Percentiles rank a stretch among this genome's conserved stretches.
These are phyloP conservation scores for Apodemia hepburni DNA, from an alignment of 2,888 invertebrate species.

Conservation along the genomic window DNA sequence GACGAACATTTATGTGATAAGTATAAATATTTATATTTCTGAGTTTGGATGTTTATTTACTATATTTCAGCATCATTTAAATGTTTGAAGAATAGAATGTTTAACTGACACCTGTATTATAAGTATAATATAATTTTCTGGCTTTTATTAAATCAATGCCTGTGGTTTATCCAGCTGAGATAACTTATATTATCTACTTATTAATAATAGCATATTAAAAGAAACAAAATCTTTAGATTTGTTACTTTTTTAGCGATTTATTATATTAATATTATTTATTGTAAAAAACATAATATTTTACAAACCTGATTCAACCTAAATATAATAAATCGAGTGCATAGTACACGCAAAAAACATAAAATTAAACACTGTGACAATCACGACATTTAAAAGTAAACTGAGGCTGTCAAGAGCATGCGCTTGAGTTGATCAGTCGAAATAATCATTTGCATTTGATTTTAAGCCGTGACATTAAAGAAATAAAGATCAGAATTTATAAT, in stretches of 20 bases:
- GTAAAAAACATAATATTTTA: not conserved
- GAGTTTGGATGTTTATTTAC: too few relatives aligned
- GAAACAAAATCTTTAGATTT: not conserved
- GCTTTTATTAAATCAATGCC: too few relatives aligned
- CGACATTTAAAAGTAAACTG: conserved; percentile 32
- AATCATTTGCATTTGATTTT: conserved; percentile 1
- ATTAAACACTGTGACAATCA: conserved; percentile 26
- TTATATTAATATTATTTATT: not conserved
- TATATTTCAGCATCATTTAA: too few relatives aligned
- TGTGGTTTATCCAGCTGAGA: too few relatives aligned
- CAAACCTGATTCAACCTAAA: conserved; percentile 17
- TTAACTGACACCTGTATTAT: too few relatives aligned
- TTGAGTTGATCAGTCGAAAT: conserved; percentile 27
- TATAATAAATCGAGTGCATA: conserved; percentile 2
- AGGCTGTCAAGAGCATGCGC: conserved; percentile 31
- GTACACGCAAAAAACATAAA: conserved; percentile 21
- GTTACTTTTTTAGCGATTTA: too few relatives aligned
- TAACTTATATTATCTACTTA: too few relatives aligned
- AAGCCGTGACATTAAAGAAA: not conserved
- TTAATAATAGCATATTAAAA: too few relatives aligned
- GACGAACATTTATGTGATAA: too few relatives aligned
- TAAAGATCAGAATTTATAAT: not conserved
- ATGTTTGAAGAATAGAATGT: too few relatives aligned
- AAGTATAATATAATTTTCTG: too few relatives aligned
- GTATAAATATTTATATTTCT: too few relatives aligned